phyloP scores from a whole-genome alignment of 92 coral and sea anemone genomes.

The Phenganax stokvisi region DNA sequence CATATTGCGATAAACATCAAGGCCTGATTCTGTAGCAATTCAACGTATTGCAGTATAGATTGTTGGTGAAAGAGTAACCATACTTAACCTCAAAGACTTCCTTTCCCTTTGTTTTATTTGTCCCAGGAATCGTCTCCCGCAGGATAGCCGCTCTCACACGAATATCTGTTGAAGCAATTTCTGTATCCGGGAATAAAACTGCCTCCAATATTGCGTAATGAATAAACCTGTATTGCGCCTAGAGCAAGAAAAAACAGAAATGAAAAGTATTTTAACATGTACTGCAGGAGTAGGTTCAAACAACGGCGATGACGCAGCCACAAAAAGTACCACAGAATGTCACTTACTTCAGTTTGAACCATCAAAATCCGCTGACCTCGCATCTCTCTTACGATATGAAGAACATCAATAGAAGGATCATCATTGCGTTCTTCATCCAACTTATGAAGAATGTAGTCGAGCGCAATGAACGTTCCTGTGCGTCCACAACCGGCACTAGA shows the following conservation, averaged over 20 bases:
- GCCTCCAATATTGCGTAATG: conserved; percentile 65
- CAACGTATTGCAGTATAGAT: too few species aligned
- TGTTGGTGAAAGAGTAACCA: background rate
- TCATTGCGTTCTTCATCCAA: conserved; percentile 36
- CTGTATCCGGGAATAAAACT: conserved; percentile 57
- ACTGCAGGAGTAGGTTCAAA: background rate
- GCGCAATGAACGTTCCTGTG: conserved; percentile 61
- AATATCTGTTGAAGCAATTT: conserved; percentile 54
- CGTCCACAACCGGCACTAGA: conserved; percentile 62
- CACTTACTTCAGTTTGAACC: conserved; percentile 56
- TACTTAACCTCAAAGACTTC: conserved; percentile 50
- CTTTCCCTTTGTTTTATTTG: conserved; percentile 40
- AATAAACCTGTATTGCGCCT: conserved; percentile 60
- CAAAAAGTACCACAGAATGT: background rate
- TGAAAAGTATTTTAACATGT: background rate
- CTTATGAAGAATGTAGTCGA: conserved; percentile 65
- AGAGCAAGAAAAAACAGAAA: background rate
- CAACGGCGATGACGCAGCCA: background rate
- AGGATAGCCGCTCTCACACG: conserved; percentile 40
- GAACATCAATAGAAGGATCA: conserved; percentile 43
- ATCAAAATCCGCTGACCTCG: conserved; percentile 55
- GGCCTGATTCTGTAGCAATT: too few species aligned
- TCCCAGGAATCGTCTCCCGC: conserved; percentile 14
- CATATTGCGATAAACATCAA: background rate
- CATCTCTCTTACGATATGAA: conserved; percentile 45